These are phyloP conservation scores for Chlorospingus flavigularis DNA, from an alignment of 2,797 vertebrate genomes.

Conservation along the genomic window DNA sequence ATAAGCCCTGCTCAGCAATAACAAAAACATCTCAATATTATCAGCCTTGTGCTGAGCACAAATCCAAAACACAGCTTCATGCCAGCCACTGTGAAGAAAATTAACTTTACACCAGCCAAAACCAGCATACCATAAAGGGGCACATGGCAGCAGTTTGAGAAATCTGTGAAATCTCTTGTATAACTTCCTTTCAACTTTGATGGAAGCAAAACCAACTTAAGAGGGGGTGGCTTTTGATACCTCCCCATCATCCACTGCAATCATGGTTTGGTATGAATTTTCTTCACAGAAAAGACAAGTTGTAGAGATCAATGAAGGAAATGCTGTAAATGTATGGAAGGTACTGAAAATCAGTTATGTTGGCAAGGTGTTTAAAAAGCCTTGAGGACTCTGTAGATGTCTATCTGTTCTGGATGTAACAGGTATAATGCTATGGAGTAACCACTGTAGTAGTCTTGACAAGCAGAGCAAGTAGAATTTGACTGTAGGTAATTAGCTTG, in stretches of 20 bases:
- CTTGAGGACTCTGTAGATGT: neutral
- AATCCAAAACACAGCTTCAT: neutral
- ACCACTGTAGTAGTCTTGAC: neutral
- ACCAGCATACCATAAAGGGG: neutral
- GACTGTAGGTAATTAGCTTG: neutral
- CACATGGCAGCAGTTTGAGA: neutral
- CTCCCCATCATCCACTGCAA: neutral
- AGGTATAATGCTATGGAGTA: neutral
- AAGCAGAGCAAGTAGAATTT: neutral
- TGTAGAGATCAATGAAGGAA: neutral
- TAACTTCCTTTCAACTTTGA: neutral
- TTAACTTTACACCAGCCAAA: neutral
- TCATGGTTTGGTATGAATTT: neutral
- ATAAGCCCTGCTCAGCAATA: neutral
- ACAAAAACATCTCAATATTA: neutral
- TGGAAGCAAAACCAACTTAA: neutral
- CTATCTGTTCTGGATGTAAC: neutral
- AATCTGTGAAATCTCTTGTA: neutral
- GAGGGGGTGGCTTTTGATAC: neutral
- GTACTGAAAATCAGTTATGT: neutral
- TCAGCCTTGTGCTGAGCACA: neutral
- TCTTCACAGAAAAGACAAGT: neutral
- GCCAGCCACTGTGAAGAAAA: neutral
- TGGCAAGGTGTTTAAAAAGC: neutral
- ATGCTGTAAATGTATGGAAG: neutral